Evolutionary conservation across 1,140 invertebrate genomes (phyloP), one percentile per base, ranked within the genome.

Genomic region (Periplaneta americana): DNA sequence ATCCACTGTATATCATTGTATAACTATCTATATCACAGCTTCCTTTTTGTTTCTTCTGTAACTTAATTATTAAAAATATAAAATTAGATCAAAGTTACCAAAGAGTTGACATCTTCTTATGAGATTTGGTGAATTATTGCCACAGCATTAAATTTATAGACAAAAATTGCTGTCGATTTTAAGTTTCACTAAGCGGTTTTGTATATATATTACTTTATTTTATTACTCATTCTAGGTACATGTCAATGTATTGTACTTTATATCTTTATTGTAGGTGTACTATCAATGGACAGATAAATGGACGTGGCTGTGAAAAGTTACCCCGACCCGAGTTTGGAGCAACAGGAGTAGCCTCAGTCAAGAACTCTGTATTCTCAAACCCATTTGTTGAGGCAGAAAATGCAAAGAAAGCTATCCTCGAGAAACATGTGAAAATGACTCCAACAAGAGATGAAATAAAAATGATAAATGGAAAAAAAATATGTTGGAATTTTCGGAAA

Each of bases 391-490:
- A 95, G 86, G 96, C 94, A n/a, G 96, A 98, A 86, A 92, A 93
- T 85, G 95, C 95, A 9, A 96, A 98, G 86, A 93, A 94, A 81
- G 95, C 95, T 4, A 94, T 97, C 78, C 88, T 98, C 17, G 96
- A 98, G 86, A 97, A 97, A 85, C 97, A 98, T 88, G 97, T 98
- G 0, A 97, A 98, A 91, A 97, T 98, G 95, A 95, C 94, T 86
- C 91, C 90, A 84, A 88, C 92, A 88, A 89, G 93, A 89, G 91
- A 94, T 79, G 92, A 94, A 85, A 91, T 91, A 1, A 91, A 93
- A 85, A 92, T 93, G 87, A 96, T 96, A 79, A 95, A 97, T 87
- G 96, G 96, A 0, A 95, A 94, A 84, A 96, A 96, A 88, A 95
- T 98, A 48, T 98, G 97, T 86, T 98, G 95, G 94, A 98, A 97